Percentiles rank a stretch among this genome's conserved stretches.
These are phyloP conservation scores for Salmo trutta DNA, from an alignment of 2,797 vertebrate genomes.

Conservation along the genomic window DNA sequence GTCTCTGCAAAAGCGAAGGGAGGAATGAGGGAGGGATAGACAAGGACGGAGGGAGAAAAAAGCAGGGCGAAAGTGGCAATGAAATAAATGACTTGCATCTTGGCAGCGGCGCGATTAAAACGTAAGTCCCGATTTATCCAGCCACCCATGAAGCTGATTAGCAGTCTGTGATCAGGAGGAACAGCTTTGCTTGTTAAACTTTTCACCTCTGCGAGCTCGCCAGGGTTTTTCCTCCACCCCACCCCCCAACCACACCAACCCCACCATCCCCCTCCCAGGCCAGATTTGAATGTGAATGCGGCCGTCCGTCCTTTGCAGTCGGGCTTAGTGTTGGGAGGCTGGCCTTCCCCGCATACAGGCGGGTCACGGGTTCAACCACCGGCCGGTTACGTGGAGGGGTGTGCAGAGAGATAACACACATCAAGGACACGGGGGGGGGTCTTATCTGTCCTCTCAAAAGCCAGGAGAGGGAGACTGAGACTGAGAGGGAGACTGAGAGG, in stretches of 20 bases:
- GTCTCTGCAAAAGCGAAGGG: constrained; percentile 63
- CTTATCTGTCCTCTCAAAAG: constrained; percentile 47
- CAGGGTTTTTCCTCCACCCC: constrained; percentile 22
- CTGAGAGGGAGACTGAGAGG: not conserved
- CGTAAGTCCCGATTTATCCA: constrained; percentile 89
- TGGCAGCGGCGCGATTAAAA: constrained; percentile 82
- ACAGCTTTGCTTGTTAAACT: constrained; percentile 99
- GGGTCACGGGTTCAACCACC: constrained; percentile 75
- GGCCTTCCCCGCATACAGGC: constrained; percentile 62
- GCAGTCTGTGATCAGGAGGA: constrained; percentile 98
- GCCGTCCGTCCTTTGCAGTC: constrained; percentile 33
- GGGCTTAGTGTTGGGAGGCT: constrained; percentile 63
- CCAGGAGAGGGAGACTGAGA: constrained; percentile 1
- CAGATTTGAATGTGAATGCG: constrained; percentile 75
- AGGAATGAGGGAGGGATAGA: constrained; percentile 35
- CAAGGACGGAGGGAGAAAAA: constrained; percentile 48
- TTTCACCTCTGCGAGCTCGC: constrained; percentile 89
- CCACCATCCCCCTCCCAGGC: constrained; percentile 52
- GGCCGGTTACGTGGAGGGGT: constrained; percentile 66
- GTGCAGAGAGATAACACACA: constrained; percentile 72
- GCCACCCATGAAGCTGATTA: constrained; percentile 99
- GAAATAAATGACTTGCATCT: constrained; percentile 87
- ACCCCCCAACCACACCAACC: constrained; percentile 44
- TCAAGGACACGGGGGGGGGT: constrained; percentile 50
- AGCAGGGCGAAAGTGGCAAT: constrained; percentile 74